phyloP scores from a whole-genome alignment of 2,797 vertebrate genomes.

The Pempheris klunzingeri region DNA sequence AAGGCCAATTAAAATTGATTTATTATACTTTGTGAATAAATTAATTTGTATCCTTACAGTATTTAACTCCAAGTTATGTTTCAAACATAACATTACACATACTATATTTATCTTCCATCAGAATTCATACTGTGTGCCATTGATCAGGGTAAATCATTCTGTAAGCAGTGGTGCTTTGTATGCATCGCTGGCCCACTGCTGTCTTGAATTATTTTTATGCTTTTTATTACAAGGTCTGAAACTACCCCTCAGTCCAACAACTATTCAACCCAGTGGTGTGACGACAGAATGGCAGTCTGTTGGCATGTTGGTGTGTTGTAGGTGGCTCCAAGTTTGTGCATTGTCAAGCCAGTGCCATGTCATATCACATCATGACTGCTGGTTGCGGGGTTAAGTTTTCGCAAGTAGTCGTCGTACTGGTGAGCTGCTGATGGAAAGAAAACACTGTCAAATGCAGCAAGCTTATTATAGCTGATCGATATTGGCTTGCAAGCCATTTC shows the following conservation, averaged over 20 bases:
- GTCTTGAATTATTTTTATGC: constrained; percentile 39
- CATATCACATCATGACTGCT: constrained; percentile 18
- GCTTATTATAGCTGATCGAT: constrained; percentile 82
- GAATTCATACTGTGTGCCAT: constrained; percentile 4
- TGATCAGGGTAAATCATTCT: constrained; percentile 27
- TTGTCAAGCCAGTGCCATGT: constrained; percentile 36
- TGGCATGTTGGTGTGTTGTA: constrained; percentile 13
- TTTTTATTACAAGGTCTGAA: constrained; percentile 47
- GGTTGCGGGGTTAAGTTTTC: constrained; percentile 22
- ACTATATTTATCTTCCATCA: background rate
- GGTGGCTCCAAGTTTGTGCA: constrained; percentile 21
- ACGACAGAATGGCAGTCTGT: constrained; percentile 36
- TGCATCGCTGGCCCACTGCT: background rate
- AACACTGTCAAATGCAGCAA: constrained; percentile 62
- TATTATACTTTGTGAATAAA: constrained; percentile 4
- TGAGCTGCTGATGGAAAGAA: constrained; percentile 60
- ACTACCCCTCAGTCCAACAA: constrained; percentile 11
- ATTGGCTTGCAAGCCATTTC: constrained; percentile 66
- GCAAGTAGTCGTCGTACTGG: constrained; percentile 13
- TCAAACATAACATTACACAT: background rate
- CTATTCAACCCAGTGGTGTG: constrained; percentile 1
- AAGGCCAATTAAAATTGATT: background rate
- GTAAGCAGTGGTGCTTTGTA: background rate
- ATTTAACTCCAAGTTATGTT: background rate
- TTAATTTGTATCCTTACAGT: constrained; percentile 15